These are phyloP conservation scores for Leptoteleia sp. DNA, from an alignment of 1,140 invertebrate genomes.

Conservation along the genomic window DNA sequence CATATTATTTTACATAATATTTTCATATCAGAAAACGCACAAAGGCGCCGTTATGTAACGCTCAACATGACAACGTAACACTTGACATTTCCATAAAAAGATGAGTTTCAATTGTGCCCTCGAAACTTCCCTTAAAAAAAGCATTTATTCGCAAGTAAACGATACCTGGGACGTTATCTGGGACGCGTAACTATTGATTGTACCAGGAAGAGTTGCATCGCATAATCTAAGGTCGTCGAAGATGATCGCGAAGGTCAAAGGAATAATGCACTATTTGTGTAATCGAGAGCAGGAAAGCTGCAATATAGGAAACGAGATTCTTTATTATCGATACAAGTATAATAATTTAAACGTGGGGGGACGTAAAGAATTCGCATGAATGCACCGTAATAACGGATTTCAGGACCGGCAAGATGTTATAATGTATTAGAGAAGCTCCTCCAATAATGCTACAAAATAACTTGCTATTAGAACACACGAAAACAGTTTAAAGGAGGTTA, in stretches of 20 bases:
- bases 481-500: no score
- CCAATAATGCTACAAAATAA: conserved; percentile 1
- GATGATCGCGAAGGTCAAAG: conserved; percentile 24
- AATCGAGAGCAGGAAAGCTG: neutral
- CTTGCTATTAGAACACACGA: conserved; percentile 2
- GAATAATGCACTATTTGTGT: conserved; percentile 4
- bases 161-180: neutral
- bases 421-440: conserved; percentile 4
- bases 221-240: conserved; percentile 5
- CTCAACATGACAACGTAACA: no score
- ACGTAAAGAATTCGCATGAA: conserved; percentile 3
- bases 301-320: conserved; percentile 6
- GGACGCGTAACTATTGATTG: conserved; percentile 16
- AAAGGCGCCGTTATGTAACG: no score
- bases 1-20: no score
- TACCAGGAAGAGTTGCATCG: conserved; percentile 18
- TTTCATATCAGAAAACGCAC: no score
- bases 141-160: no score
- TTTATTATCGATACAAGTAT: conserved; percentile 2
- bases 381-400: conserved; percentile 10
- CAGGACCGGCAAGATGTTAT: conserved; percentile 5
- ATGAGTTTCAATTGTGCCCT: no score
- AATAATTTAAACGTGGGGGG: conserved; percentile 16
- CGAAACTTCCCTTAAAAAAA: no score
- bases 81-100: no score